Evolutionary conservation across 2,113 vertebrate species (phyloP), one percentile per base, ranked within the genome.

Genomic region (Tringa solitaria): DNA sequence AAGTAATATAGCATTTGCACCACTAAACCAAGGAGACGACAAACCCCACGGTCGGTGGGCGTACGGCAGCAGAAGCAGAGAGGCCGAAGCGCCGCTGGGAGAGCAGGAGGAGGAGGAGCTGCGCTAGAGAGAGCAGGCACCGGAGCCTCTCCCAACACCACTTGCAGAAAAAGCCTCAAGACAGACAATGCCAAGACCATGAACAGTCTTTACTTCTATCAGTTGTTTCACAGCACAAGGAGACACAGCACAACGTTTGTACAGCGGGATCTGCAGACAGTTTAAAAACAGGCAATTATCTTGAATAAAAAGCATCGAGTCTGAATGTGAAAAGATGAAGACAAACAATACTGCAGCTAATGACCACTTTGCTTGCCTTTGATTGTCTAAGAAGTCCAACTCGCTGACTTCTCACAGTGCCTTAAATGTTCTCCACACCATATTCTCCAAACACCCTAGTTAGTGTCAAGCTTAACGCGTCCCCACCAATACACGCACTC

Each of bases 201-300:
- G 79, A 96, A 95, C 56, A 96, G 91, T 85, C 95, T 96, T 97
- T 96, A 96, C 96, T 96, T 96, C 92, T 91, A 87, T 92, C 86
- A 85, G 87, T 96, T 89, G 80, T 79, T 96, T 95, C 95, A 96
- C 91, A 95, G 96, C 89, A 95, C 95, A 95, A 93, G 28, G 69
- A 95, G 84, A 96, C 83, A 95, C 53, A 88, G 92, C 96, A 96
- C 96, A 87, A 75, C 54, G 78, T 94, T 93, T 80, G 86, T 96
- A 96, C 94, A 97, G 92, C 23, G 33, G 87, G 81, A 94, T 95
- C 96, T 82, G 93, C 94, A 93, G 91, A 95, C 88, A 91, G 53
- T 87, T 92, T 89, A 82, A 95, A 95, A 95, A 13, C 87, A 96
- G 84, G 91, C 86, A 95, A 73, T 95, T 83, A 79, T 63, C 81